phyloP scores from a whole-genome alignment of 2,797 vertebrate species.

The Otolemur crassicaudatus region DNA sequence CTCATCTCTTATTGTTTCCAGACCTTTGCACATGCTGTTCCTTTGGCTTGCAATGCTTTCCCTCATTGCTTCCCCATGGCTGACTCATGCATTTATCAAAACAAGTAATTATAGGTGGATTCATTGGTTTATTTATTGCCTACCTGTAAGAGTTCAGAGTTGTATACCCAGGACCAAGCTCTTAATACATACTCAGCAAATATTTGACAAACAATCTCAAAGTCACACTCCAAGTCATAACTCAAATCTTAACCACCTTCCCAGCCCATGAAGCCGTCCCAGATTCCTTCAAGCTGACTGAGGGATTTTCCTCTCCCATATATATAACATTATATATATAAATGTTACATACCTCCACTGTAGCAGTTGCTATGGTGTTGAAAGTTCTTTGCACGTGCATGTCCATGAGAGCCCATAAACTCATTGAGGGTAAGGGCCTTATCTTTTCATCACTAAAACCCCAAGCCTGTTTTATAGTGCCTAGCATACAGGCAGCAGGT shows the following conservation, averaged over 20 bases:
- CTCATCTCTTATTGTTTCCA: not conserved
- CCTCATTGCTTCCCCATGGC: not conserved
- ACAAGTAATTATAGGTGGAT: not conserved
- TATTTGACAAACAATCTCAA: not conserved
- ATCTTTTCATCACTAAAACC: not conserved
- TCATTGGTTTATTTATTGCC: not conserved
- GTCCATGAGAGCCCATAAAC: not conserved
- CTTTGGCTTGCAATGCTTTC: not conserved
- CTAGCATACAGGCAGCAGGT: not conserved
- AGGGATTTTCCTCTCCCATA: not conserved
- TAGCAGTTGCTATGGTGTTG: not conserved
- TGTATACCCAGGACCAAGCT: not conserved
- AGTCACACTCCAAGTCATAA: not conserved
- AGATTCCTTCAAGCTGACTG: not conserved
- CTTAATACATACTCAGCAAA: not conserved
- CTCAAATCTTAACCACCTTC: not conserved
- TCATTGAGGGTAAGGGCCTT: not conserved
- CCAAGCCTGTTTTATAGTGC: not conserved
- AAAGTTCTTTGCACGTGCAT: not conserved
- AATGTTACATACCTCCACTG: not conserved
- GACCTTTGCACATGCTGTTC: not conserved
- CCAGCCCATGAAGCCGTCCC: not conserved
- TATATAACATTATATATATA: not conserved
- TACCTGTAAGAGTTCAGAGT: not conserved
- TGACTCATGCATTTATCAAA: not conserved